Evolutionary conservation across 2,797 vertebrate genomes (phyloP), one percentile per base, ranked within the genome.

Genomic region (Sebastolobus altivelis): DNA sequence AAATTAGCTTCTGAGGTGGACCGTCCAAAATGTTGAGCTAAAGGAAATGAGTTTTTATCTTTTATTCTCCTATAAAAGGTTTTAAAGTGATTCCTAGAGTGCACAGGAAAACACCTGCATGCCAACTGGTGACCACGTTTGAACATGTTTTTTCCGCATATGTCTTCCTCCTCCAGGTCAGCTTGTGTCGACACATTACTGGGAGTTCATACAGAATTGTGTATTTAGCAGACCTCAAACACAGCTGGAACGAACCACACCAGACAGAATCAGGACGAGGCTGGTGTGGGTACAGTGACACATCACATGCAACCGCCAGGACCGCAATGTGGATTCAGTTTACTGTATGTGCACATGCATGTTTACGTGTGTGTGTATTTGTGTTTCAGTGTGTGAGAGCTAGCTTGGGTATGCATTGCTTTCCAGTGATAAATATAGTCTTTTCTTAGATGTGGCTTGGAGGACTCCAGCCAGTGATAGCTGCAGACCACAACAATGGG

Each of bases 401-500:
- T 56, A 37, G 46, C 37, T 40, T 54, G 49, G 49, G 22, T 55
- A 60, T 77, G 54, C 79, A 86, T 77, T 56, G 31, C 56, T 84
- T 74, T 81, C 31, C 67, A 65, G 72, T 74, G 54, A 87, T 85
- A 86, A 78, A 87, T 85, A 70, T 20, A 60, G 67, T 67, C 59
- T 58, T 54, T 40, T 74, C 77, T 85, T 72, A 83, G 70, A 89
- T 90, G 84, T 84, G 85, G 92, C 65, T 86, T 84, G 58, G 65
- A 79, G 79, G 65, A 89, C 58, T 84, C 74, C 71, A 80, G 49
- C 55, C 62, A 85, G 68, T 76, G 88, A 88, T 87, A 90, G 82
- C 60, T 82, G 59, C 9, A 20, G 59, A 85, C 92, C 87, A 87
- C 91, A 92, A 86, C 82, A 91, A 72, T 88, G 56, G 38, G 60